Conservation (phyloP, 2,888 invertebrate genomes). For the Pilophorus perplexus region DNA sequence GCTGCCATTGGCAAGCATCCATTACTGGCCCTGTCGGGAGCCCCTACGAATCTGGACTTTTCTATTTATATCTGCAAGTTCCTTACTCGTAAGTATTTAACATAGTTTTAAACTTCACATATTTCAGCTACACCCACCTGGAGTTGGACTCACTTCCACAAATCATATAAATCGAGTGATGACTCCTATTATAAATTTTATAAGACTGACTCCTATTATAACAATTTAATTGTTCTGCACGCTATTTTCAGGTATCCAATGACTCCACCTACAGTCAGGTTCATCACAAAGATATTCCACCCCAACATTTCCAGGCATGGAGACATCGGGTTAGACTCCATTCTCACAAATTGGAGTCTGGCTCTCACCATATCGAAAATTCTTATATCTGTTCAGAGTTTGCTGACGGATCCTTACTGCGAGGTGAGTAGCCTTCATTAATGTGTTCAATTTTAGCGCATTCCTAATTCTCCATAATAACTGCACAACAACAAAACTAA, state of each 20-base stretch:
- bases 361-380: constrained; percentile 88
- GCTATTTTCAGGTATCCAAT: constrained; percentile 69
- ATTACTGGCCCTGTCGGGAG: constrained; percentile 88
- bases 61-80: constrained; percentile 86
- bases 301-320: constrained; percentile 94
- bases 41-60: constrained; percentile 91
- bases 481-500: no score
- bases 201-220: no score
- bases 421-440: no score
- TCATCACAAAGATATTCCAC: constrained; percentile 89
- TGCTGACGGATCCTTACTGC: constrained; percentile 86
- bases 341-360: constrained; percentile 94
- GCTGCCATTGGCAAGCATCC: constrained; percentile 91
- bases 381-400: constrained; percentile 80
- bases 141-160: no score
- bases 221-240: constrained; percentile 17
- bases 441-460: no score
- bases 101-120: not conserved
- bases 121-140: no score
- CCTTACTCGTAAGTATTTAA: constrained; percentile 66
- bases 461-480: no score
- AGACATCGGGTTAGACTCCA: constrained; percentile 92
- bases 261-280: constrained; percentile 85
- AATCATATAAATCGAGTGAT: no score
- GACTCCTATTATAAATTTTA: no score